Conservation (phyloP, 64 coral and sea anemone genomes). For the Orbicella faveolata region DNA sequence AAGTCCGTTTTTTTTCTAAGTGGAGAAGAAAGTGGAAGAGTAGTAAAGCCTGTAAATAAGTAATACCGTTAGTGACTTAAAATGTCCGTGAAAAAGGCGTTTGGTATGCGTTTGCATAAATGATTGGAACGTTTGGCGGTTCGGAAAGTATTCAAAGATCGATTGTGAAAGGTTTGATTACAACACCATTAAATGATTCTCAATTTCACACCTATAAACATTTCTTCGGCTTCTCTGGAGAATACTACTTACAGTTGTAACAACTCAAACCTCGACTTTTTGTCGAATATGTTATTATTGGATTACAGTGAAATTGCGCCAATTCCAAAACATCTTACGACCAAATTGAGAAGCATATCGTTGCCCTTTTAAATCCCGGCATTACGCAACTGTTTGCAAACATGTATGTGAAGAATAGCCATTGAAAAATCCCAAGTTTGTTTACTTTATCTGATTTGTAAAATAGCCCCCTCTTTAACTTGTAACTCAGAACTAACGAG, state of each 20-base stretch:
- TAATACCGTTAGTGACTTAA: background rate
- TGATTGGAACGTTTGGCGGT: conserved; percentile 26
- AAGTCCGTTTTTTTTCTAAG: background rate
- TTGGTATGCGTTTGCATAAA: background rate
- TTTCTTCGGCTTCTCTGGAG: background rate
- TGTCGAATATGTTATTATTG: background rate
- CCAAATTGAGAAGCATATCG: background rate
- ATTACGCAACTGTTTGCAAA: background rate
- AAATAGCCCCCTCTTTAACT: background rate
- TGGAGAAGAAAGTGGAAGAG: background rate
- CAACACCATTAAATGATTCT: background rate
- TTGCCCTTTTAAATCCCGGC: background rate
- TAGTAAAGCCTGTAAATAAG: background rate
- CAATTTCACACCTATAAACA: background rate
- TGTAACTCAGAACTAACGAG: background rate
- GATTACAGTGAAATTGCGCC: background rate
- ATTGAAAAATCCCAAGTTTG: conserved; percentile 26
- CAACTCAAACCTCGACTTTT: background rate
- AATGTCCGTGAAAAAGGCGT: background rate
- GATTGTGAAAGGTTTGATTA: background rate
- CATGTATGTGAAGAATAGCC: background rate
- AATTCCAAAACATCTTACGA: background rate
- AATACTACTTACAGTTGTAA: background rate
- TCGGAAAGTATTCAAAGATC: background rate
- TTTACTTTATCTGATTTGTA: background rate